A percentile compares a stretch with the other conserved stretches of the same genome.
Evolutionary conservation across 2,888 invertebrate species (phyloP).

Genomic region (Nesidiocoris tenuis): DNA sequence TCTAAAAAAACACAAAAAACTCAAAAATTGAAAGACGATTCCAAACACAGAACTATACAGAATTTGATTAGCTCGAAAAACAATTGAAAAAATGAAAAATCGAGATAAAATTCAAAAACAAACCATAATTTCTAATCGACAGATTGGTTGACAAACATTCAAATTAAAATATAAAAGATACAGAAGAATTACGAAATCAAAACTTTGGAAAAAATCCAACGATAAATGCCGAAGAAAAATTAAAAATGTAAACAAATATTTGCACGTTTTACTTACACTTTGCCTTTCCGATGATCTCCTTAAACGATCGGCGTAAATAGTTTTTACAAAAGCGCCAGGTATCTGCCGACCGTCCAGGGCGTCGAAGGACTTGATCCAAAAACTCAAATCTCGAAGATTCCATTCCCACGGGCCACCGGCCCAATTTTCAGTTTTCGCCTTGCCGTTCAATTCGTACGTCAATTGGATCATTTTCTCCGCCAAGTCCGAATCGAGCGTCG

Average conservation of each 20-base stretch:
- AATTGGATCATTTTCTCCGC: conserved; percentile 75
- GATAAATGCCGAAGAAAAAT: too few relatives aligned
- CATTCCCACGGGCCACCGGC: conserved; percentile 92
- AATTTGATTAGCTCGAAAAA: too few relatives aligned
- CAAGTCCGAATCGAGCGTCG: conserved; percentile 61
- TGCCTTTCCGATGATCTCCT: conserved; percentile 72
- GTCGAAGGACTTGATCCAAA: conserved; percentile 66
- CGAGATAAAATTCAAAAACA: too few relatives aligned
- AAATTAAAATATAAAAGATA: too few relatives aligned
- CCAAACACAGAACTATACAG: too few relatives aligned
- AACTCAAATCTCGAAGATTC: conserved; percentile 89
- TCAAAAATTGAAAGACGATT: too few relatives aligned
- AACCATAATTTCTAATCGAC: too few relatives aligned
- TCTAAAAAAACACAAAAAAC: too few relatives aligned
- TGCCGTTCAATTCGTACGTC: conserved; percentile 65
- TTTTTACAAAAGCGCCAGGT: conserved; percentile 64
- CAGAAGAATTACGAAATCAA: not conserved
- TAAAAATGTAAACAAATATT: too few relatives aligned
- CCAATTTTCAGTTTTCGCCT: conserved; percentile 59
- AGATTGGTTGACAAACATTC: too few relatives aligned
- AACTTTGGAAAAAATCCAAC: not conserved
- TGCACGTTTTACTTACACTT: too few relatives aligned
- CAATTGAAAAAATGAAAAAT: too few relatives aligned
- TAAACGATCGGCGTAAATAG: conserved; percentile 87
- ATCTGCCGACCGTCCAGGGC: conserved; percentile 26